Percentiles rank a stretch among this genome's conserved stretches.
Evolutionary conservation across 1,140 invertebrate genomes (phyloP).

Genomic region (Cephus cinctus): DNA sequence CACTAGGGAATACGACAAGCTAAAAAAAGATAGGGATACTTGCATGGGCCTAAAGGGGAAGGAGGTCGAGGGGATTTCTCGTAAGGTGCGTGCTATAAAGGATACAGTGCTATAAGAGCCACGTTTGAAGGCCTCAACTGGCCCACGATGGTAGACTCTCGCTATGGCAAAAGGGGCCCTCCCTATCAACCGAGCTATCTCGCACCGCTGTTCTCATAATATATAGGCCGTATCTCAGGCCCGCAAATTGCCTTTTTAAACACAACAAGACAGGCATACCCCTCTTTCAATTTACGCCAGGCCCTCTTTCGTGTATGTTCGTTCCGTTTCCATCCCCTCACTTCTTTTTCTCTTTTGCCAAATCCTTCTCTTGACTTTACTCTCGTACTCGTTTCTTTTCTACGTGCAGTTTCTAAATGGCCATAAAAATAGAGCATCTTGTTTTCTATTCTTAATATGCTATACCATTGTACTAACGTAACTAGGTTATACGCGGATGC

Average conservation of each 20-base stretch:
- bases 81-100: no score
- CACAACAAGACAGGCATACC: conserved; percentile 52
- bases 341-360: conserved; percentile 21
- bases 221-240: conserved; percentile 53
- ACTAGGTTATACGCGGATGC: no score
- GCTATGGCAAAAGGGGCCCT: conserved; percentile 24
- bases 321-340: conserved; percentile 13
- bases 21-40: conserved; percentile 3
- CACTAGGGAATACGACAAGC: conserved; percentile 10
- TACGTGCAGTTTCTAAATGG: no score
- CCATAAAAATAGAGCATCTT: no score
- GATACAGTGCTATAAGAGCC: no score
- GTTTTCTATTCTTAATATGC: no score
- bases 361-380: no score
- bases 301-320: conserved; percentile 41
- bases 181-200: conserved; percentile 52
- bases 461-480: no score
- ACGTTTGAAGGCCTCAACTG: no score
- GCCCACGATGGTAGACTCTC: conserved; percentile 9
- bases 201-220: conserved; percentile 45
- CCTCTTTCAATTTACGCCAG: conserved; percentile 54
- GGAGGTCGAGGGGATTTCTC: conserved; percentile 5
- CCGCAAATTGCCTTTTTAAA: conserved; percentile 56
- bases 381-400: no score
- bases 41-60: conserved; percentile 8